Evolutionary conservation across 2,113 vertebrate species (phyloP), one percentile per base, ranked within the genome.

Genomic region (Seriola aureovittata): DNA sequence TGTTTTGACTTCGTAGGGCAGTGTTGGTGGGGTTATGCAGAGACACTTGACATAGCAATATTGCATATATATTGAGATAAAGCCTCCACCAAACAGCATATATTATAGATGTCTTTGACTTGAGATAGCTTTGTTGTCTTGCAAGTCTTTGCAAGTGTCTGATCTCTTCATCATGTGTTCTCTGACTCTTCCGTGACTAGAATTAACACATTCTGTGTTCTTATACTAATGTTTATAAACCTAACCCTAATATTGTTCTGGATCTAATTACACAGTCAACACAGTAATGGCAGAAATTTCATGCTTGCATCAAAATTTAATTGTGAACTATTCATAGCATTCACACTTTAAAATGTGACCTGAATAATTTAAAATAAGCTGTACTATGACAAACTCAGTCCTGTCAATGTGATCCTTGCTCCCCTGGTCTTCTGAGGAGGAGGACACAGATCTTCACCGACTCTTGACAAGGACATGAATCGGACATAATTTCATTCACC

Each of bases 221-320:
- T n/a, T 48, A 21, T 25, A 67, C 63, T 70, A 46, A 80, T 32
- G 58, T 54, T 54, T 32, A 54, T 74, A 55, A 85, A 88, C 52
- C 29, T 40, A 67, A 76, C 36, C 63, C 82, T 78, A 64, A 80
- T 90, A 89, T 74, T 59, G 40, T 42, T 66, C 67, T 72, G 69
- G 23, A 82, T 91, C 62, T 80, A 75, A 88, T 85, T 73, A 80
- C 75, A 85, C 62, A 80, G 36, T 74, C 63, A 46, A 66, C 1
- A 7, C 71, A 65, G 55, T 70, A 74, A 85, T 82, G 72, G 64
- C 75, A 80, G 60, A 44, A 29, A 87, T 92, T 91, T 90, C 79
- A 92, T 68, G 85, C 89, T 90, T 32, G 71, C 78, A 85, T 89
- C 65, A 88, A 90, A 83, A 87, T 90, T 73, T 90, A 88, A 91